A percentile compares a stretch with the other conserved stretches of the same genome.
Evolutionary conservation across 2,797 vertebrate genomes (phyloP).

Genomic region (Manis pentadactyla): DNA sequence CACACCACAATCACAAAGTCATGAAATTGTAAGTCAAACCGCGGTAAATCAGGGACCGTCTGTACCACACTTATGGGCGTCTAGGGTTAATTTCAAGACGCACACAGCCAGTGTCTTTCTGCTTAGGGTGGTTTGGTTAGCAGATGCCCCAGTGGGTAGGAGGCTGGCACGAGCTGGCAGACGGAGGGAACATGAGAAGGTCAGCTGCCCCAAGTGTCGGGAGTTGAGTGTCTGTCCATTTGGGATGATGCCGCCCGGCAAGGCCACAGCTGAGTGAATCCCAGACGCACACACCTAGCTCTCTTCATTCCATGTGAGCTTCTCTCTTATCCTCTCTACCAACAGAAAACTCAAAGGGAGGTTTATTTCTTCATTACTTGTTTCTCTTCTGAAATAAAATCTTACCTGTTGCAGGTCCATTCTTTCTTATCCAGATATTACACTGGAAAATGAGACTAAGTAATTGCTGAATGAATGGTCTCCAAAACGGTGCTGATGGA

Average conservation of each 20-base stretch:
- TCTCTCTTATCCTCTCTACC: background rate
- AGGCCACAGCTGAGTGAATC: background rate
- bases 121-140: background rate
- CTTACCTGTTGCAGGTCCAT: background rate
- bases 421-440: background rate
- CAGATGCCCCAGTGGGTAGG: background rate
- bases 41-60: too few relatives aligned
- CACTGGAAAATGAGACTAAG: background rate
- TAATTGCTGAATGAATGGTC: background rate
- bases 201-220: background rate
- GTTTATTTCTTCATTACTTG: background rate
- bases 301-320: background rate
- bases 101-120: background rate
- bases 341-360: background rate
- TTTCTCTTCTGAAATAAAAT: background rate
- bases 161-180: background rate
- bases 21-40: too few relatives aligned
- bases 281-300: background rate
- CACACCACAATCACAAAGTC: too few relatives aligned
- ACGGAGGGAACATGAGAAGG: background rate
- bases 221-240: background rate
- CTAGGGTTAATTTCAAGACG: slow-evolving; percentile 27
- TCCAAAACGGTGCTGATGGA: background rate
- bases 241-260: background rate
- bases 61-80: background rate